A percentile compares a stretch with the other conserved stretches of the same genome.
phyloP scores from a whole-genome alignment of 2,797 vertebrate species.

The Phoxinus dragarum region DNA sequence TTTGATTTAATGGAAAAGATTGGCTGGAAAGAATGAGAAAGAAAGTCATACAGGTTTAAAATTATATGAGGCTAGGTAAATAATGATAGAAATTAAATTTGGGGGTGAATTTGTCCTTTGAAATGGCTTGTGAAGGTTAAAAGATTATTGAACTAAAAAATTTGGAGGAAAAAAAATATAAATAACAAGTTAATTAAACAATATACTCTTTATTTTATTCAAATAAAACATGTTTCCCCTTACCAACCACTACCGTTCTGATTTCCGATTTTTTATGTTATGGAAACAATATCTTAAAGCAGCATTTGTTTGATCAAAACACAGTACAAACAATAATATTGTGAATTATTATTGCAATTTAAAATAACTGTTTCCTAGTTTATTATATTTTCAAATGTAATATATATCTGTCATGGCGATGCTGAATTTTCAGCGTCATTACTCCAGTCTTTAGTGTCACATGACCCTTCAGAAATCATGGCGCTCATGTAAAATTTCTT shows the following conservation, averaged over 20 bases:
- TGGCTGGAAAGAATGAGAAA: not conserved
- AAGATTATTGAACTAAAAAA: too few relatives aligned
- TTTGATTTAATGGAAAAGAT: not conserved
- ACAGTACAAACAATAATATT: not conserved
- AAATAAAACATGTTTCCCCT: not conserved
- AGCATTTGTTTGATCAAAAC: not conserved
- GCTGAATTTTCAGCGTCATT: not conserved
- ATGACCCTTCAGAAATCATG: not conserved
- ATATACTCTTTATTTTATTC: not conserved
- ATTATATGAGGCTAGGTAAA: not conserved
- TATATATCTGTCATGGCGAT: not conserved
- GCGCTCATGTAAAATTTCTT: not conserved
- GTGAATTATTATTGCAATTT: not conserved
- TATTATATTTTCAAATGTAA: not conserved
- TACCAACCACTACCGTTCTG: not conserved
- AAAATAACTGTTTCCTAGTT: not conserved
- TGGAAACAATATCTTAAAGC: not conserved
- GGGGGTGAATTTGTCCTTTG: not conserved
- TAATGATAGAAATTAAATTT: not conserved
- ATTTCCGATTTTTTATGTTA: not conserved
- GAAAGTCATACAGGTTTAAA: not conserved
- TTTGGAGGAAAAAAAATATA: not conserved
- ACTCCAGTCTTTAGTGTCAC: not conserved
- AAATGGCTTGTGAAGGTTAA: not conserved
- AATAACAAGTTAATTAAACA: not conserved